Evolutionary conservation across 2,888 invertebrate genomes (phyloP), one percentile per base, ranked within the genome.

Genomic region (Labia minor): DNA sequence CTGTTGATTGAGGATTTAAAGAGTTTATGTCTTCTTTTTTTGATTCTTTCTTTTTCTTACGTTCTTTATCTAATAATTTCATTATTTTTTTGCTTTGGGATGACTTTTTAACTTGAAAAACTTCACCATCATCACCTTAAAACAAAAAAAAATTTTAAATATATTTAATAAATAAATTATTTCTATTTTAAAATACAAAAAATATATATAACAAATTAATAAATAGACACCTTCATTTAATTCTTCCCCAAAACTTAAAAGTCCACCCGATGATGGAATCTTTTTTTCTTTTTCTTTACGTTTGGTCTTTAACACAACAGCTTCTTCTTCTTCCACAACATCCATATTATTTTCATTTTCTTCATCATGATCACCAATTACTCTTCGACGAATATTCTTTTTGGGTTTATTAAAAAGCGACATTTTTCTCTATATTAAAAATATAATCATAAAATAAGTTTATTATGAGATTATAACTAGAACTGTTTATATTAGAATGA

Each of bases 81-180:
- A 92, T 89, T 67, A 95, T 83, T 77, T 89, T 86, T 78, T 94
- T 91, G 78, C 95, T 95, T 75, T 95, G 91, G 8, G 92, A 92
- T 8, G 96, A 95, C 78, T 96, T 96, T 78, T 93, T 95, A 65
- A 97, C 92, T 83, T 95, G 90, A 78, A 97, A 96, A 65, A 91
- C 88, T 80, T 95, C 95, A 21, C 86, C 89, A 72, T 86, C 87
- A 76, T 90, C 90, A 74, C 89, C 90, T 80, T 81, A 77, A 76
- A 77, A 68, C 19, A 20, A 2, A 67, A 69, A 67, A 67, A 4
- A 19, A 18, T 37, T 33, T 62, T 6, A n/a, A 66, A 33, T 10
- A 33, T 18, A 18, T 4, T 18, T 18, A 11, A 21, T 19, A 16
- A 8, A 62, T 18, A 11, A 18, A 19, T 10, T 61, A 19, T 2